Percentiles rank a stretch among this genome's conserved stretches.
phyloP scores from a whole-genome alignment of 2,113 vertebrate genomes.

The Tenrec ecaudatus region DNA sequence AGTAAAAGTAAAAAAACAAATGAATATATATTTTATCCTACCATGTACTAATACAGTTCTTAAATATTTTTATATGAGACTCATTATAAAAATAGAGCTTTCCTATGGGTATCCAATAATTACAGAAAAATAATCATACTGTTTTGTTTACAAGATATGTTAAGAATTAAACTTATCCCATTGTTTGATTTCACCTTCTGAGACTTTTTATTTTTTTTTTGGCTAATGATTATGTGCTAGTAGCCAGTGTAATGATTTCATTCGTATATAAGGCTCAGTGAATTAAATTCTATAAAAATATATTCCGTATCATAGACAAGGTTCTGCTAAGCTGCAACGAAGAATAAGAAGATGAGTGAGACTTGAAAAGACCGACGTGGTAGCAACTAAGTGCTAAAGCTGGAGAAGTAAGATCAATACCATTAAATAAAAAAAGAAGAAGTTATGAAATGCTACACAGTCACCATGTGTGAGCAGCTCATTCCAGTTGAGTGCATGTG shows the following conservation, averaged over 20 bases:
- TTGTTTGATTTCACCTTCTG: conserved; percentile 44
- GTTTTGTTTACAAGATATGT: not conserved
- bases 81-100: conserved; percentile 19
- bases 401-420: conserved; percentile 19
- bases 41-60: conserved; percentile 3
- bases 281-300: conserved; percentile 17
- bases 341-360: conserved; percentile 27
- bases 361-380: conserved; percentile 1
- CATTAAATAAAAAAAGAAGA: not conserved
- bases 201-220: not conserved
- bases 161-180: conserved; percentile 40
- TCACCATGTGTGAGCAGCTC: not conserved
- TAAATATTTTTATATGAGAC: conserved; percentile 46
- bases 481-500: not conserved
- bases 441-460: not conserved
- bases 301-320: not conserved
- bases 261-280: not conserved
- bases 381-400: conserved; percentile 35
- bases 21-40: not conserved
- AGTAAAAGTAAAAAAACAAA: conserved; percentile 37
- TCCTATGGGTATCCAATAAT: not conserved
- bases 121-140: conserved; percentile 45
- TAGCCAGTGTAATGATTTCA: not conserved
- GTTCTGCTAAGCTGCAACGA: conserved; percentile 19
- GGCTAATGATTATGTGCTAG: not conserved